A percentile compares a stretch with the other conserved stretches of the same genome.
phyloP scores from a whole-genome alignment of 2,888 invertebrate genomes.

The Crepidodera aurea region DNA sequence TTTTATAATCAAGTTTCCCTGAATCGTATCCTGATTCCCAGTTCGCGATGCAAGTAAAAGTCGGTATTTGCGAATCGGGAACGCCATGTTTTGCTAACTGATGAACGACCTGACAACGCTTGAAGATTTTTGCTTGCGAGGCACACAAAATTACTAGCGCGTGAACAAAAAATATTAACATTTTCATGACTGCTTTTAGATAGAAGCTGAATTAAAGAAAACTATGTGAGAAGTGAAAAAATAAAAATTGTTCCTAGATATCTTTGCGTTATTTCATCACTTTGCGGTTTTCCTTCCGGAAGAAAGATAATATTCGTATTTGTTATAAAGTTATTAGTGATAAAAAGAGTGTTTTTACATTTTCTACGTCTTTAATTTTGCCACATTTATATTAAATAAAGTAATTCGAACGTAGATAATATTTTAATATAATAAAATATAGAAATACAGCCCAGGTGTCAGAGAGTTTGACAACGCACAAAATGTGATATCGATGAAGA shows the following conservation, averaged over 20 bases:
- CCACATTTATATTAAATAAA: too few species aligned
- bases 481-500: too few species aligned
- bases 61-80: conserved; percentile 33
- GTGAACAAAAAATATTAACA: background rate
- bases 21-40: conserved; percentile 33
- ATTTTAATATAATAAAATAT: too few species aligned
- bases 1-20: conserved; percentile 22
- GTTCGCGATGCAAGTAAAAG: conserved; percentile 32
- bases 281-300: background rate
- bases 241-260: background rate
- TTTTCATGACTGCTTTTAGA: background rate
- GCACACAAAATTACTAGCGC: background rate
- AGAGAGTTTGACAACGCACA: too few species aligned
- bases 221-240: background rate
- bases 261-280: background rate
- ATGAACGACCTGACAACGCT: conserved; percentile 28
- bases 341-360: too few species aligned
- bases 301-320: too few species aligned
- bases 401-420: too few species aligned
- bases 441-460: too few species aligned
- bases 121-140: conserved; percentile 28
- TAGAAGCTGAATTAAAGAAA: background rate
- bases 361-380: too few species aligned
- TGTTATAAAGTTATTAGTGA: too few species aligned
- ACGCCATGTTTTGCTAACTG: conserved; percentile 28